Percentiles rank a stretch among this genome's conserved stretches.
Conservation (phyloP, 2,113 vertebrate species). For the Pachycephala philippinensis region DNA sequence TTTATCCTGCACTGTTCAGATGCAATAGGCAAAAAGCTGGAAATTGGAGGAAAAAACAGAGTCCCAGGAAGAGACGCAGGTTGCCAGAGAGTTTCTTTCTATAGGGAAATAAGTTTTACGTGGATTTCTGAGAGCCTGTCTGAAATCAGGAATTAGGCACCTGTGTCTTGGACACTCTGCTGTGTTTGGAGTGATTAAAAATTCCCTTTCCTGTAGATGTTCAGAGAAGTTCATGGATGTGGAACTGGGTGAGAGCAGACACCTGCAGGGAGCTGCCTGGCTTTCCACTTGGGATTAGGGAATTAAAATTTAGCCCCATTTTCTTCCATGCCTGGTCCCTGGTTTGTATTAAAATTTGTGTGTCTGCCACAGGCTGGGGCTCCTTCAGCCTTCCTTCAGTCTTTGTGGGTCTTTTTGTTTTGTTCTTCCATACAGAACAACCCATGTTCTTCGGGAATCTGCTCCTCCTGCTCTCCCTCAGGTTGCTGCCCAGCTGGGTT, state of each 20-base stretch:
- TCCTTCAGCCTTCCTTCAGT: neutral
- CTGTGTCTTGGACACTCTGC: fast-evolving
- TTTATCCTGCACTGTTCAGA: neutral
- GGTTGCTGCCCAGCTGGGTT: neutral
- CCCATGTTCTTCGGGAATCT: neutral
- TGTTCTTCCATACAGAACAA: neutral
- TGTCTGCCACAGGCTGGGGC: neutral
- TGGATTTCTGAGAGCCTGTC: neutral
- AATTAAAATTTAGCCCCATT: neutral
- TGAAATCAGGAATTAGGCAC: neutral
- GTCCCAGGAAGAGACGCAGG: neutral
- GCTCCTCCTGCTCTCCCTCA: neutral
- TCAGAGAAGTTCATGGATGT: neutral
- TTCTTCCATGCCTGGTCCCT: neutral
- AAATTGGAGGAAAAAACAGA: neutral
- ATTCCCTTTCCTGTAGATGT: neutral
- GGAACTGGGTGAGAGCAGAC: neutral
- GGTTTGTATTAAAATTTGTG: neutral
- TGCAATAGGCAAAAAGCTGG: neutral
- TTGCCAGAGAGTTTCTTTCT: neutral
- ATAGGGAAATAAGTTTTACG: neutral
- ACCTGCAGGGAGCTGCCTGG: no score
- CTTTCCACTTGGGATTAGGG: neutral
- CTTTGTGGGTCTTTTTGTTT: neutral
- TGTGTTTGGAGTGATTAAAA: neutral